A percentile compares a stretch with the other conserved stretches of the same genome.
Conservation (phyloP, 2,797 vertebrate species). For the Alouatta caraya region DNA sequence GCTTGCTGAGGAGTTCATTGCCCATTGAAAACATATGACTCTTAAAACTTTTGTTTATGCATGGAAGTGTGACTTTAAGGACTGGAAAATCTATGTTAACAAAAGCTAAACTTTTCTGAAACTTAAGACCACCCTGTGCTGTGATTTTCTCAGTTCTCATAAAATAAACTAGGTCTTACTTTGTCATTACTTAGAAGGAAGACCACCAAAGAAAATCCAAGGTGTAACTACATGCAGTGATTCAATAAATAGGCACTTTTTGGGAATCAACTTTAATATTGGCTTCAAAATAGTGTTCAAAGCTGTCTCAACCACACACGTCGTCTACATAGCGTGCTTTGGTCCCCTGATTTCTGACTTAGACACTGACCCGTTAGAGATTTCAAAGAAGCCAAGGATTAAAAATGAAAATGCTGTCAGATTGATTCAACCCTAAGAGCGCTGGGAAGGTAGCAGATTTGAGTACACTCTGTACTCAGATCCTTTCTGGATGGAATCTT, state of each 20-base stretch:
- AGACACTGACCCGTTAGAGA: constrained; percentile 3
- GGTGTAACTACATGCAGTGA: constrained; percentile 61
- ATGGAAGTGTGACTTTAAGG: constrained; percentile 73
- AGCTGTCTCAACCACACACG: constrained; percentile 55
- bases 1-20: constrained; percentile 12
- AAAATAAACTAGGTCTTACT: constrained; percentile 69
- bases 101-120: constrained; percentile 74
- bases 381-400: background rate
- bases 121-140: constrained; percentile 75
- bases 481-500: background rate
- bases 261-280: constrained; percentile 60
- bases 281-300: constrained; percentile 39
- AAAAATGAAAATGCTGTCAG: background rate
- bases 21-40: constrained; percentile 78
- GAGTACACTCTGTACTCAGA: background rate
- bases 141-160: constrained; percentile 68
- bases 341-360: background rate
- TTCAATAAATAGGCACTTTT: constrained; percentile 56
- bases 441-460: background rate
- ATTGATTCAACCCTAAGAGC: background rate
- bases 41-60: constrained; percentile 76
- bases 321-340: background rate
- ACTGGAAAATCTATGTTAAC: constrained; percentile 69
- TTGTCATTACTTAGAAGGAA: constrained; percentile 69
- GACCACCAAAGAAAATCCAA: constrained; percentile 79